Evolutionary conservation across 2,888 invertebrate species (phyloP).

Genomic region (Aleiodes testaceus): DNA sequence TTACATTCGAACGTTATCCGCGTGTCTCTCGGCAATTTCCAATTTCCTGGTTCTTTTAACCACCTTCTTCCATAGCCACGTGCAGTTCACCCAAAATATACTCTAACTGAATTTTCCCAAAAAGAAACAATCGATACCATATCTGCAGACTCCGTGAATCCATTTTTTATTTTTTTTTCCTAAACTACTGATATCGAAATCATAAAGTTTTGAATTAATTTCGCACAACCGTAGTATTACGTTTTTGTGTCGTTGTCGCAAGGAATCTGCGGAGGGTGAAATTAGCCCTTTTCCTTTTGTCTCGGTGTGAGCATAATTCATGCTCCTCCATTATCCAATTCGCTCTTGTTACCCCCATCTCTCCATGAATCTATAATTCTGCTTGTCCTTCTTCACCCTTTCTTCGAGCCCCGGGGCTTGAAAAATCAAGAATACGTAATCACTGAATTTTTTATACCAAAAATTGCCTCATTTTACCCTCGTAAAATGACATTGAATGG

Average conservation of each 20-base stretch:
- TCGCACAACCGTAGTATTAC: not conserved
- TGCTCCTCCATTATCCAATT: conserved; percentile 40
- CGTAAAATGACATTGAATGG: no score
- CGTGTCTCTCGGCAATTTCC: conserved; percentile 65
- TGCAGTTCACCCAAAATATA: conserved; percentile 28
- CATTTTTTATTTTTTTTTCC: not conserved
- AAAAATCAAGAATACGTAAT: no score
- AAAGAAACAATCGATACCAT: not conserved
- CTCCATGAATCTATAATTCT: conserved; percentile 32
- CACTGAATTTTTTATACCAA: no score
- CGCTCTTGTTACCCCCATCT: conserved; percentile 18
- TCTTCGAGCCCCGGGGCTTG: not conserved
- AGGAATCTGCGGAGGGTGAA: conserved; percentile 38
- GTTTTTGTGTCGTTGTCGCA: conserved; percentile 23
- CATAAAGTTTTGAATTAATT: conserved; percentile 30
- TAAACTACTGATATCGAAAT: conserved; percentile 39
- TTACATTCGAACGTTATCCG: conserved; percentile 45
- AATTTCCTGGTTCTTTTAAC: conserved; percentile 66
- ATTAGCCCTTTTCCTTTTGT: conserved; percentile 34
- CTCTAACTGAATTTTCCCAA: not conserved
- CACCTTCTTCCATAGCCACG: conserved; percentile 24
- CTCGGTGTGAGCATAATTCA: conserved; percentile 39
- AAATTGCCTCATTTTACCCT: no score
- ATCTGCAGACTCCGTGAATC: not conserved
- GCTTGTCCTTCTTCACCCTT: conserved; percentile 31